Base-by-base conservation (phyloP, 2,888 invertebrate genomes). In the Coecobrya sp. region DNA sequence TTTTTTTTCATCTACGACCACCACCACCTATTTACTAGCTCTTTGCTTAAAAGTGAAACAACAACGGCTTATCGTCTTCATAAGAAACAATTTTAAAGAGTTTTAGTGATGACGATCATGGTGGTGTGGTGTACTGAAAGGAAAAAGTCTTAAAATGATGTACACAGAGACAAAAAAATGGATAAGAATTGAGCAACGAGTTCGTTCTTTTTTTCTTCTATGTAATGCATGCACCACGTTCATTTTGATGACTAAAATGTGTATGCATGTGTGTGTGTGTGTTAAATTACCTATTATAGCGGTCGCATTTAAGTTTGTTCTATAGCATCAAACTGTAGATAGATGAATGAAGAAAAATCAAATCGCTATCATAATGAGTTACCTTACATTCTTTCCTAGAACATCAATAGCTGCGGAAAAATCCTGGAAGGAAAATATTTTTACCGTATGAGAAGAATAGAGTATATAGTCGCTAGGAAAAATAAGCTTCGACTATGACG, bases 41-140 rank as follows among this genome's bases (percentile, higher is more conserved):
- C 16, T 49, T 89, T 65, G 79, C 65, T 82, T 68, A 52, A 70
- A 68, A 68, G 68, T 55, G 36, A 82, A 82, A 82, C 59, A 27
- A 22, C 82, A n/a, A 82, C 59, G 59, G 49, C 22, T 45, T 45
- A 45, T 76, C 76, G 25, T 52, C 76, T 45, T 49, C 49, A 10
- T 27, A 52, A 49, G 49, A 49, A 55, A 76, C 27, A 25, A 49
- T 76, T 76, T 65, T 52, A 76, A 76, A 45, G 76, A 76, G 76
- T 22, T 49, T 49, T 76, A 45, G 49, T 49, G n/a, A 25, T 65
- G 1, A 65, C 3, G n/a, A 55, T 73, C 19, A 25, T 49, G 49
- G 42, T 73, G 19, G 55, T 73, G 42, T 73, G 42, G 45, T 45
- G 22, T 76, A 76, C 45, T 76, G 76, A 76, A 49, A 76, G 49